Evolutionary conservation across 2,113 vertebrate species (phyloP).

Genomic region (Muntiacus reevesi): DNA sequence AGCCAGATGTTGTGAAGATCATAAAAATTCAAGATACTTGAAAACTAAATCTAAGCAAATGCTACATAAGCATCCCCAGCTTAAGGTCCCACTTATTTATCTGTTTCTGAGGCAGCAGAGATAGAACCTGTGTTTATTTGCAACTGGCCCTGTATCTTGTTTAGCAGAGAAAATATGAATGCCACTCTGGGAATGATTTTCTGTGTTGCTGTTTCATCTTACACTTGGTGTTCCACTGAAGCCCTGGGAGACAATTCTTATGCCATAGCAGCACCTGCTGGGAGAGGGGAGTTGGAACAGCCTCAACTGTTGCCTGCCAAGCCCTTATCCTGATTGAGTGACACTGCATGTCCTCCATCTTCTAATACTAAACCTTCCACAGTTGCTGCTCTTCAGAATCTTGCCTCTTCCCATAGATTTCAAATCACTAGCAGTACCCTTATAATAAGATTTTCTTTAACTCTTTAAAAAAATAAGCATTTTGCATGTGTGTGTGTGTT

Average conservation of each 20-base stretch:
- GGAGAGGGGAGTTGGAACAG: constrained; percentile 64
- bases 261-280: constrained; percentile 75
- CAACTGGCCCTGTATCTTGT: not conserved
- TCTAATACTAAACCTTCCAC: not conserved
- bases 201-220: constrained; percentile 48
- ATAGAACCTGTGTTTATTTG: constrained; percentile 14
- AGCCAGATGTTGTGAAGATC: not conserved
- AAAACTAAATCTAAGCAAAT: not conserved
- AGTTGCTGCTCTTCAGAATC: not conserved
- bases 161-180: constrained; percentile 13
- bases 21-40: not conserved
- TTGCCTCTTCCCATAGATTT: not conserved
- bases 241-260: constrained; percentile 50
- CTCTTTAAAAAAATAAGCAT: not conserved
- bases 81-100: not conserved
- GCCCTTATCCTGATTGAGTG: constrained; percentile 41
- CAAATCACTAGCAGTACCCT: not conserved
- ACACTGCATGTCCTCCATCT: not conserved
- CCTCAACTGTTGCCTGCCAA: constrained; percentile 13
- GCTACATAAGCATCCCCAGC: no score
- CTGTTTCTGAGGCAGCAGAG: not conserved
- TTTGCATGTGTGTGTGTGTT: not conserved
- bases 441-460: not conserved
- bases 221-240: constrained; percentile 21
- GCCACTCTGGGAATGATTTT: not conserved